phyloP scores from a whole-genome alignment of 2,888 invertebrate genomes.

The Drosophila anomalipes region DNA sequence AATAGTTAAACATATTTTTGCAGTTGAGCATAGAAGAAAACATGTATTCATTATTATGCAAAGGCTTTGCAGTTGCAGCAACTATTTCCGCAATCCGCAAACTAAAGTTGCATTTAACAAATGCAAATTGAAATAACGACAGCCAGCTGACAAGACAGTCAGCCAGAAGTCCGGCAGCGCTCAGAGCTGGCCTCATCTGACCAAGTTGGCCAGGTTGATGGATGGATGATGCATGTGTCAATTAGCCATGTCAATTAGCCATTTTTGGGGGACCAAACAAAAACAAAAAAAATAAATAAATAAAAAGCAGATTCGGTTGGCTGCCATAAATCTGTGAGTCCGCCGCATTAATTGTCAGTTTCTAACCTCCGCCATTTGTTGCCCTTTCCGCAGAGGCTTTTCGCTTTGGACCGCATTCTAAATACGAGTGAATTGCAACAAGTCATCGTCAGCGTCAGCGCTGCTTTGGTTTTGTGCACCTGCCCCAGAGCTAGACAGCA shows the following conservation, averaged over 20 bases:
- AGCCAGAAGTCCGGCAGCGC: slow-evolving; percentile 9
- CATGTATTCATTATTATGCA: not conserved
- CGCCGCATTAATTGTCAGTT: slow-evolving; percentile 57
- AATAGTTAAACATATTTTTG: slow-evolving; percentile 27
- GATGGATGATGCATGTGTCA: slow-evolving; percentile 44
- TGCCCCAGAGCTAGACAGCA: slow-evolving; percentile 54
- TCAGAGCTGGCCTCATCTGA: not conserved
- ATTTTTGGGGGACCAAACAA: slow-evolving; percentile 32
- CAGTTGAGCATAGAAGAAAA: slow-evolving; percentile 24
- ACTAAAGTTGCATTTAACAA: slow-evolving; percentile 35
- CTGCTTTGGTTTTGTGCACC: slow-evolving; percentile 51
- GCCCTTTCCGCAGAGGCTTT: slow-evolving; percentile 61
- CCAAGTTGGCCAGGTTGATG: slow-evolving; percentile 38
- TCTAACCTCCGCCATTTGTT: slow-evolving; percentile 69
- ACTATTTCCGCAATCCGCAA: slow-evolving; percentile 68
- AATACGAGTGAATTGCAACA: slow-evolving; percentile 49
- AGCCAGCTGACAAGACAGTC: slow-evolving; percentile 42
- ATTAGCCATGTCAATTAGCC: slow-evolving; percentile 59
- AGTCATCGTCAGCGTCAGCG: slow-evolving; percentile 28
- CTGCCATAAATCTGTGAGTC: slow-evolving; percentile 43
- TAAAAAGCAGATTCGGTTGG: slow-evolving; percentile 16
- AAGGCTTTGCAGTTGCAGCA: slow-evolving; percentile 29
- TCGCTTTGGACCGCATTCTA: slow-evolving; percentile 59
- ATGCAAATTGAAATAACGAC: slow-evolving; percentile 50
- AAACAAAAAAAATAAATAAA: not conserved